Percentiles rank a stretch among this genome's conserved stretches.
Conservation (phyloP, 2,113 vertebrate genomes). For the Oreocharis arfaki region DNA sequence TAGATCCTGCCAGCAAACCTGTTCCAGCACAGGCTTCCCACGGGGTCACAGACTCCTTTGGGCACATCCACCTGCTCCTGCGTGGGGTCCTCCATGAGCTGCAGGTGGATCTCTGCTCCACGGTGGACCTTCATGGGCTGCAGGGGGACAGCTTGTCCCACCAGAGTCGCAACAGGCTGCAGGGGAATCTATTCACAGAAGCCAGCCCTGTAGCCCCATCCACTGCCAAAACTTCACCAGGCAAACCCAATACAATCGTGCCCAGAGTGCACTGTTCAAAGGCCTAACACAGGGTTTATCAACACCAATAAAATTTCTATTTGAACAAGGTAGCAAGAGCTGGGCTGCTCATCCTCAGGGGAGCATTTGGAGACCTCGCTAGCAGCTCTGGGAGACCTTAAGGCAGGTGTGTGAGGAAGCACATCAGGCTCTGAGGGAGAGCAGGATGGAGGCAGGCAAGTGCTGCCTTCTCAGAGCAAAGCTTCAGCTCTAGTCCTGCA, state of each 20-base stretch:
- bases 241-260: rapidly evolving
- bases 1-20: not conserved
- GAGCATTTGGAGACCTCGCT: no score
- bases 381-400: not conserved
- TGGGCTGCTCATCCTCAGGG: rapidly evolving
- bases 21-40: not conserved
- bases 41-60: not conserved
- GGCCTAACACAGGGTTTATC: not conserved
- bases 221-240: not conserved
- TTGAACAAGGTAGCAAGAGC: not conserved
- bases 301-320: not conserved
- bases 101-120: not conserved
- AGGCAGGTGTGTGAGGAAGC: not conserved
- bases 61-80: not conserved
- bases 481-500: not conserved
- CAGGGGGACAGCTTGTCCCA: not conserved
- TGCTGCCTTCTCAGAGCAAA: not conserved
- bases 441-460: rapidly evolving
- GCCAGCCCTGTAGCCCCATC: not conserved
- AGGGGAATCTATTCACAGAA: not conserved
- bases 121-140: not conserved
- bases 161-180: not conserved
- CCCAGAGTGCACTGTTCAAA: rapidly evolving
- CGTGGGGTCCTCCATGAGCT: not conserved
- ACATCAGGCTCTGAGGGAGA: not conserved